Conservation (phyloP, 2,113 vertebrate species). For the Phyllostomus hastatus region DNA sequence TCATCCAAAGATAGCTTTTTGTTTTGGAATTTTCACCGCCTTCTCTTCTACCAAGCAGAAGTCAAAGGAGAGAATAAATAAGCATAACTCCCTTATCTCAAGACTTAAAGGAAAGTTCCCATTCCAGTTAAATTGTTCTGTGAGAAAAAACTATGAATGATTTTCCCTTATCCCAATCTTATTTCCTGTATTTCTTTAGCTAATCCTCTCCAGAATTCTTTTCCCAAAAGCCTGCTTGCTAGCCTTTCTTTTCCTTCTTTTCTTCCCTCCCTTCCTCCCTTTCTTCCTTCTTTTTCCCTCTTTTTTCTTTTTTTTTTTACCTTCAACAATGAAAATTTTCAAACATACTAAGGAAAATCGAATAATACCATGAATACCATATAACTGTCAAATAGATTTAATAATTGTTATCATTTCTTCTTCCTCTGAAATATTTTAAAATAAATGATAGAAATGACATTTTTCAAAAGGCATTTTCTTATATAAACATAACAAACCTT, state of each 20-base stretch:
- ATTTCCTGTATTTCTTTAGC: not conserved
- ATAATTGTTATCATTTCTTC: not conserved
- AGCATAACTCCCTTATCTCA: not conserved
- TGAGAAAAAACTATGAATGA: not conserved
- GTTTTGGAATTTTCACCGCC: not conserved
- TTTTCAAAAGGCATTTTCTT: slow-evolving; percentile 3
- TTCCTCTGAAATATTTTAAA: slow-evolving; percentile 36
- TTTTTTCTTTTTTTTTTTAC: not conserved
- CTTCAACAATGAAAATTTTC: not conserved
- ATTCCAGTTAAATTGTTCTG: not conserved
- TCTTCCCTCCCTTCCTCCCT: not conserved
- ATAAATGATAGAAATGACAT: not conserved
- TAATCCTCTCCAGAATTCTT: not conserved
- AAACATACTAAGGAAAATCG: not conserved
- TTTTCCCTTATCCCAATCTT: not conserved
- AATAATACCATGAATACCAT: not conserved
- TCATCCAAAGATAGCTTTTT: not conserved
- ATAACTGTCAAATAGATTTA: not conserved
- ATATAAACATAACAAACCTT: not conserved
- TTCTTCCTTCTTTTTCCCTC: not conserved
- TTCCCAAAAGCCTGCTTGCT: not conserved
- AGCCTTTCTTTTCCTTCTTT: not conserved
- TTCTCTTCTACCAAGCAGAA: not conserved
- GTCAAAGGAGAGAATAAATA: not conserved
- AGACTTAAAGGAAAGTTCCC: not conserved